Base-by-base conservation (phyloP, 1,140 invertebrate species). In the Bombus turneri region DNA sequence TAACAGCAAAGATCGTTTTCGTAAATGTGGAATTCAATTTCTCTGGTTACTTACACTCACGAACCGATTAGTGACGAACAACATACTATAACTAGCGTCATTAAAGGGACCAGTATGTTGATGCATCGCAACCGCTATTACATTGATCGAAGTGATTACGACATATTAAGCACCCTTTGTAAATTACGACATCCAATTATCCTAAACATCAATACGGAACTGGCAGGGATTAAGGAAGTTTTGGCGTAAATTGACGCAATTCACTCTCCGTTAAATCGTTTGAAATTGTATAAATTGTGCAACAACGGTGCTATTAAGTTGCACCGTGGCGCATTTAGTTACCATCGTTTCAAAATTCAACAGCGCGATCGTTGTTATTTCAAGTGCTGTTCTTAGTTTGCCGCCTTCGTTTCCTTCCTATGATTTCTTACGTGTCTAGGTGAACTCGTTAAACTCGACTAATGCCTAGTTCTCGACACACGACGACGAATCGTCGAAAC, bases 101-200 rank as follows among this genome's bases (percentile, higher is more conserved):
- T 83, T 83, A 85, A 87, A 80, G 22, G n/a, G 41, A 80, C 53
- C 74, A 62, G 68, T 73, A 85, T 72, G 72, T 64, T 76, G 82
- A 68, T 57, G 59, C 59, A 47, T 85, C 87, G 83, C 37, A 47
- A n/a, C 68, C 39, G 53, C 78, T 80, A 87, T 87, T 87, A 83
- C 69, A 66, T n/a, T 31, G 37, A 43, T 78, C 82, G 68, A 81
- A 80, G 80, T 81, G 68, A 90, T 87, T 90, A 90, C 71, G 78
- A 74, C 43, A 71, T 83, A 89, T 90, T 88, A 86, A 81, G 34
- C 77, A 25, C 62, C 43, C 66, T 79, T 79, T 78, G 83, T 88
- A 81, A 90, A 90, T 90, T 86, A 86, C 68, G 81, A 90, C 83
- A 81, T 39, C 62, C 85, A 90, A 90, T 90, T 90, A 90, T 90